A percentile compares a stretch with the other conserved stretches of the same genome.
phyloP scores from a whole-genome alignment of 2,888 invertebrate genomes.

The Cerastis rubricosa region DNA sequence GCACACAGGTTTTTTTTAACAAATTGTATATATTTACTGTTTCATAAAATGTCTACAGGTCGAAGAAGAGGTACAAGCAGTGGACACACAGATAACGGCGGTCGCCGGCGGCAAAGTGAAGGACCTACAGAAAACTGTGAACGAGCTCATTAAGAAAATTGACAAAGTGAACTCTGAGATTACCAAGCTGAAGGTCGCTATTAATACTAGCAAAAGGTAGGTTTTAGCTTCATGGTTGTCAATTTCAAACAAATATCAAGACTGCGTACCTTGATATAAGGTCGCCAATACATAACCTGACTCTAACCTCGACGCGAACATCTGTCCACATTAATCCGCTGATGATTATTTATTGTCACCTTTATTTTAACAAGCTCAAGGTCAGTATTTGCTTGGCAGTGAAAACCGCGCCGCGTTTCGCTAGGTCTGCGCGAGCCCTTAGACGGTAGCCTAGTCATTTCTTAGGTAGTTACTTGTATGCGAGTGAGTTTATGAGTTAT shows the following conservation, averaged over 20 bases:
- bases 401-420: background rate
- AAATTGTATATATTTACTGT: too few species aligned
- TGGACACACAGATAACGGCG: constrained; percentile 93
- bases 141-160: constrained; percentile 92
- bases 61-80: constrained; percentile 91
- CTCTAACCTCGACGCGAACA: background rate
- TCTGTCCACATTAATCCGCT: background rate
- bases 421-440: background rate
- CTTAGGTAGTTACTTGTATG: too few species aligned
- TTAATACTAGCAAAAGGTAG: constrained; percentile 91
- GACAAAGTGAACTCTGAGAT: constrained; percentile 93
- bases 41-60: constrained; percentile 74
- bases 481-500: too few species aligned
- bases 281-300: background rate
- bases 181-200: constrained; percentile 92
- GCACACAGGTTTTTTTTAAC: too few species aligned
- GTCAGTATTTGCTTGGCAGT: background rate
- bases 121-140: constrained; percentile 93
- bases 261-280: background rate
- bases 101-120: constrained; percentile 93
- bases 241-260: background rate
- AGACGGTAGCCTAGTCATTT: background rate
- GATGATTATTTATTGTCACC: background rate
- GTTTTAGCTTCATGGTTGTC: constrained; percentile 16
- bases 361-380: background rate